Base-by-base conservation (phyloP, 2,888 invertebrate species). In the Drosophila colorata region DNA sequence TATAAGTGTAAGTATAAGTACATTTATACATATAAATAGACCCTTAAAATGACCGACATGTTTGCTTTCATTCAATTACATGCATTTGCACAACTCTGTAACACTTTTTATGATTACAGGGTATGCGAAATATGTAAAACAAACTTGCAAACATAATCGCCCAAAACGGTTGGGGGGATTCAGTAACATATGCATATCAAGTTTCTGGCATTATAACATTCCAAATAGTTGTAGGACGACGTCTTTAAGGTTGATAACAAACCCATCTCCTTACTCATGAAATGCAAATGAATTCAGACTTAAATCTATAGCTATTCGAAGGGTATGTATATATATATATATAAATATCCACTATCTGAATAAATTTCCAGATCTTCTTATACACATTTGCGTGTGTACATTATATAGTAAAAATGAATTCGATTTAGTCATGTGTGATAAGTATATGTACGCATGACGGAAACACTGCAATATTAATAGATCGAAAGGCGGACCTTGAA, bases 141-240 rank as follows among this genome's bases (percentile, higher is more conserved):
- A 47, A 64, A 73, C 49, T 70, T 51, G 75, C 58, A 40, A 70
- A 65, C 76, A 53, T 51, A 72, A 74, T 61, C 56, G 40, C 28
- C 37, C 8, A 13, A n/a, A 56, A 31, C 11, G 31, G 13, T 16
- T 56, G 23, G 14, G 16, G 6, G 3, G 43, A 41, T 28, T 53
- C 28, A 46, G 25, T 37, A 37, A 60, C 55, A 59, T 33, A 60
- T 51, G 53, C 33, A 71, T 43, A 63, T 52, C 43, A 63, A 74
- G 51, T 56, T 38, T 31, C 69, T 52, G 55, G 23, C 14, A 38
- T 38, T 48, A 37, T 9, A 49, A 11, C 35, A 43, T 25, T 14
- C 43, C 23, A 33, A 25, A 40, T 35, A 16, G 33, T 28, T 23
- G 23, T 33, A 6, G 18, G 33, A 44, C 33, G 49, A 38, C 46